Evolutionary conservation across 1,140 invertebrate genomes (phyloP).

Genomic region (Thalassaphorura encarpata): DNA sequence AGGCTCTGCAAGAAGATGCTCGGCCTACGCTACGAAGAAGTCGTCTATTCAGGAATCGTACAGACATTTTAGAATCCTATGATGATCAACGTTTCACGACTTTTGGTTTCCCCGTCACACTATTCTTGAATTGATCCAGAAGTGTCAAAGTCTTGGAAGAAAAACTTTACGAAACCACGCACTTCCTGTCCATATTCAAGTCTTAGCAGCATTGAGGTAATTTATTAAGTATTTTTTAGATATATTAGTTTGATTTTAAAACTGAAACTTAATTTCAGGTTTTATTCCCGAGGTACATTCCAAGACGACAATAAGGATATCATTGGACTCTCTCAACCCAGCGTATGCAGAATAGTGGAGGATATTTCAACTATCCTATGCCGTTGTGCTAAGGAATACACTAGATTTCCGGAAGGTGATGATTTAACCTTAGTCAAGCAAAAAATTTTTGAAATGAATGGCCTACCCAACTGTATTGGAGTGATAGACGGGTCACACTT

Average conservation of each 20-base stretch:
- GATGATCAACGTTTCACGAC: background rate
- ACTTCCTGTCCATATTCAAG: background rate
- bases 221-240: too few relatives aligned
- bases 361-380: background rate
- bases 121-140: background rate
- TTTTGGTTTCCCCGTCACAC: background rate
- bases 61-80: background rate
- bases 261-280: slow-evolving; percentile 5
- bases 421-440: background rate
- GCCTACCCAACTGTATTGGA: slow-evolving; percentile 26
- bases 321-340: slow-evolving; percentile 2
- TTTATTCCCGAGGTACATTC: slow-evolving; percentile 1
- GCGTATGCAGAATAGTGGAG: background rate
- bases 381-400: background rate
- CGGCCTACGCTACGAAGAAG: too few relatives aligned
- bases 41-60: background rate
- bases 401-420: slow-evolving; percentile 2
- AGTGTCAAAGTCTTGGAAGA: background rate
- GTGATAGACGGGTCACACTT: slow-evolving; percentile 35
- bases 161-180: background rate
- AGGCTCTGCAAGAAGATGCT: too few relatives aligned
- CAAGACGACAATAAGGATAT: slow-evolving; percentile 13
- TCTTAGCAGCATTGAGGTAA: slow-evolving; percentile 6
- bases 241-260: too few relatives aligned
- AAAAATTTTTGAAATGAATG: background rate